Percentiles rank a stretch among this genome's conserved stretches.
phyloP scores from a whole-genome alignment of 2,888 invertebrate species.

The Prostheceraeus crozeri region DNA sequence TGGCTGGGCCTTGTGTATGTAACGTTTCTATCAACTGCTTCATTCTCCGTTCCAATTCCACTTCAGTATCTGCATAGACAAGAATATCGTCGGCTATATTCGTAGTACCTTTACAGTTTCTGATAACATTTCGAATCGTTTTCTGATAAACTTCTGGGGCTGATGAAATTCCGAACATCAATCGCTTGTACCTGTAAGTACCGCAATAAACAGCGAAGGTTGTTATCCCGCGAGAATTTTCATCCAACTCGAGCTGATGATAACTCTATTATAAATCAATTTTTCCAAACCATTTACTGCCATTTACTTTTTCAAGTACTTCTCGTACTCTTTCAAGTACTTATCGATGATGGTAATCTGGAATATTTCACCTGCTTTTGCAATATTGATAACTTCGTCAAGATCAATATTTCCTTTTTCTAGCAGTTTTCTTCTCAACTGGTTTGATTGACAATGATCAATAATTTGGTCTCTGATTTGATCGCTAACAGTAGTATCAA shows the following conservation, averaged over 20 bases:
- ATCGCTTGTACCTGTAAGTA: slow-evolving; percentile 39
- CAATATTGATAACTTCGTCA: background rate
- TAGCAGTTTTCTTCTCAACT: background rate
- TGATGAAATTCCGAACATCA: slow-evolving; percentile 46
- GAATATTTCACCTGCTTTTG: background rate
- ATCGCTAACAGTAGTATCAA: background rate
- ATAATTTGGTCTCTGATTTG: slow-evolving; percentile 13
- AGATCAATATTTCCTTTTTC: slow-evolving; percentile 10
- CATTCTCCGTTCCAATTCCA: slow-evolving; percentile 46
- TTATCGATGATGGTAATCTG: slow-evolving; percentile 12
- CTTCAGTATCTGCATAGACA: slow-evolving; percentile 45
- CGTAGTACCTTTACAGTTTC: slow-evolving; percentile 47
- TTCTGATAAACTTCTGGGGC: slow-evolving; percentile 58
- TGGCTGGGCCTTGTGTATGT: slow-evolving; percentile 39
- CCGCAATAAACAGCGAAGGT: slow-evolving; percentile 12
- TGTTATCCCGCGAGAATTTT: background rate
- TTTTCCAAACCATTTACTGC: slow-evolving; percentile 1
- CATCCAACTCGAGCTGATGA: slow-evolving; percentile 1
- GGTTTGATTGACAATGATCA: background rate
- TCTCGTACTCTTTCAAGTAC: too few relatives aligned
- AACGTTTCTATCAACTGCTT: slow-evolving; percentile 38
- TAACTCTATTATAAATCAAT: slow-evolving; percentile 12
- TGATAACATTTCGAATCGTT: slow-evolving; percentile 49
- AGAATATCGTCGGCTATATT: slow-evolving; percentile 55
- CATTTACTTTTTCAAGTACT: background rate